phyloP scores from a whole-genome alignment of 2,113 vertebrate species.

The Acrocephalus arundinaceus region DNA sequence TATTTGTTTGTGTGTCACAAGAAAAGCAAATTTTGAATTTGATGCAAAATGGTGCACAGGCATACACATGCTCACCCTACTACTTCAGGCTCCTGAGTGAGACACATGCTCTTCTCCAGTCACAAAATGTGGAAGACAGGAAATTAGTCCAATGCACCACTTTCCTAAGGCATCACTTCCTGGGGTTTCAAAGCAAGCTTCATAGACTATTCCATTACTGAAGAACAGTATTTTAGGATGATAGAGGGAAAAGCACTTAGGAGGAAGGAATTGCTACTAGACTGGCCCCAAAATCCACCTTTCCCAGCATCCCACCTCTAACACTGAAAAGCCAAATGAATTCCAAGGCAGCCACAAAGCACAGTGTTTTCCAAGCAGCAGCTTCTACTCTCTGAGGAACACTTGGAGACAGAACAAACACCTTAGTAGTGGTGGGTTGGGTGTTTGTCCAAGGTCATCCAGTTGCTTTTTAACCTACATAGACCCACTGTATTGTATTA shows the following conservation, averaged over 20 bases:
- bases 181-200: neutral
- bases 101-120: neutral
- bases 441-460: neutral
- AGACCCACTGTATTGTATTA: neutral
- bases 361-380: neutral
- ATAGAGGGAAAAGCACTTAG: neutral
- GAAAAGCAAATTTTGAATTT: neutral
- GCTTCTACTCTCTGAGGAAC: neutral
- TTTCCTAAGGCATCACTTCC: neutral
- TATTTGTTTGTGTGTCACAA: neutral
- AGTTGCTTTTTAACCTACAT: neutral
- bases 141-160: neutral
- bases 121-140: neutral
- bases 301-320: neutral
- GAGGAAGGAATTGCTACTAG: neutral
- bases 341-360: neutral
- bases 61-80: rapidly evolving
- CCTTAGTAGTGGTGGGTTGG: neutral
- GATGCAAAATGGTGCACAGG: neutral
- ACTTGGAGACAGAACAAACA: neutral
- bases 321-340: neutral
- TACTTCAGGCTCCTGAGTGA: neutral
- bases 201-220: neutral
- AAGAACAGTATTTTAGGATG: neutral
- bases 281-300: neutral